Base-by-base conservation (phyloP, 2,113 vertebrate species). In the Aplodontia rufa region DNA sequence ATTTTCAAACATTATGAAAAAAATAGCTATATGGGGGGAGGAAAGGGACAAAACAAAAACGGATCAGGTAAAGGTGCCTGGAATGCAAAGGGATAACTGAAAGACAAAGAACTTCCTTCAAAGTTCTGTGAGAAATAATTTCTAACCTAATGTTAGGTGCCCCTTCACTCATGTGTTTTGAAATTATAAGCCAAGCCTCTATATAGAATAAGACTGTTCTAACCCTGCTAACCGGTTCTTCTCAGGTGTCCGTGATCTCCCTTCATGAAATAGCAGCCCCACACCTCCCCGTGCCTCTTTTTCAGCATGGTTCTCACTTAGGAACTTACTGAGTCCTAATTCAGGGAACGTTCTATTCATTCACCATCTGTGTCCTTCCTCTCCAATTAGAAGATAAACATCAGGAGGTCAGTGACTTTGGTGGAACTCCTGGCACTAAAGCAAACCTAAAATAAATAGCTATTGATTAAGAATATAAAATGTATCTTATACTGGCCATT, bases 1-100 rank as follows among this genome's bases (percentile, higher is more conserved):
- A 83, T 85, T 96, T 71, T 87, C 12, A 96, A 37, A 94, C 79
- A 92, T 51, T 81, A 74, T n/a, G 12, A 84, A 84, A 64, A 88
- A 72, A n/a, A 13, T 71, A 51, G 40, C 60, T 68, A 82, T 88
- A 72, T 87, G 5, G 35, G 2, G 3, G 17, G 7, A 12, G 32
- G 22, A 68, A n/a, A 37, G 22, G 13, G 35, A n/a, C 64, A n/a
- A 68, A n/a, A 68, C 13, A 55, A 85, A 45, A 79, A 51, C 30
- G 53, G 37, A 7, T 32, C 37, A 42, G 28, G 64, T 1, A 68
- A 68, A 68, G 35, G 64, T 16, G n/a, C 17, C 64, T n/a, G 64
- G 35, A 68, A n/a, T 47, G 20, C 2, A 58, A 90, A 53, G 20
- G 8, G 16, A 22, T 5, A 3, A 72, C 58, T 11, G 14, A 26